Percentiles rank a stretch among this genome's conserved stretches.
phyloP scores from a whole-genome alignment of 2,113 vertebrate species.

The Vulpes lagopus region DNA sequence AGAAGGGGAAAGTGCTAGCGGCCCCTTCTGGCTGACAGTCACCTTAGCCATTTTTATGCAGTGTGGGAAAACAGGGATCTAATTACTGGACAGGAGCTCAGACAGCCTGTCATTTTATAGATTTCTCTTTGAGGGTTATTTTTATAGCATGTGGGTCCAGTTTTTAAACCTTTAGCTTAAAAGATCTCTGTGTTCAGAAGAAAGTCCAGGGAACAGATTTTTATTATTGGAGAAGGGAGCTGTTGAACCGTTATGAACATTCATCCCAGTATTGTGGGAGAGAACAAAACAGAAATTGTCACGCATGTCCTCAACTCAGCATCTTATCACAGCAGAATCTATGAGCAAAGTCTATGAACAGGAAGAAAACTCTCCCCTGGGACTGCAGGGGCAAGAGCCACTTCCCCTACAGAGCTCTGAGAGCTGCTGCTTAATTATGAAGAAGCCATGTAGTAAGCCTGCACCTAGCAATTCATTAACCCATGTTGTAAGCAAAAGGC shows the following conservation, averaged over 20 bases:
- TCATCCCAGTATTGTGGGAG: fast-evolving
- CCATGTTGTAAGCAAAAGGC: not conserved
- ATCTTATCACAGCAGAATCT: not conserved
- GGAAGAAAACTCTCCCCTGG: not conserved
- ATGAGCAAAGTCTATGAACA: not conserved
- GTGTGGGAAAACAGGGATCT: not conserved
- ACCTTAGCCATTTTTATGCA: fast-evolving
- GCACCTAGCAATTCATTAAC: not conserved
- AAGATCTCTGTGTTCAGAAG: not conserved
- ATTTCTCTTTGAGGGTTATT: not conserved
- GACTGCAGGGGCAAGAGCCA: fast-evolving
- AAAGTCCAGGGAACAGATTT: not conserved
- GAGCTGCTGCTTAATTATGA: not conserved
- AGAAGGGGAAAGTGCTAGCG: not conserved
- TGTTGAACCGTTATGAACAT: fast-evolving
- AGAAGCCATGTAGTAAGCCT: not conserved
- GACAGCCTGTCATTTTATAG: fast-evolving
- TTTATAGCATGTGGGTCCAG: not conserved
- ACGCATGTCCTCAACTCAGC: not conserved
- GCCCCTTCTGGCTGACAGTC: not conserved
- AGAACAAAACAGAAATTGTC: not conserved
- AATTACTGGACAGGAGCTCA: not conserved
- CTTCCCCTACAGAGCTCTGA: not conserved
- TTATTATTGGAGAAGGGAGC: not conserved
- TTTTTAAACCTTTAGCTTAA: not conserved